A percentile compares a stretch with the other conserved stretches of the same genome.
Evolutionary conservation across 2,797 vertebrate species (phyloP).

Genomic region (Anableps anableps): DNA sequence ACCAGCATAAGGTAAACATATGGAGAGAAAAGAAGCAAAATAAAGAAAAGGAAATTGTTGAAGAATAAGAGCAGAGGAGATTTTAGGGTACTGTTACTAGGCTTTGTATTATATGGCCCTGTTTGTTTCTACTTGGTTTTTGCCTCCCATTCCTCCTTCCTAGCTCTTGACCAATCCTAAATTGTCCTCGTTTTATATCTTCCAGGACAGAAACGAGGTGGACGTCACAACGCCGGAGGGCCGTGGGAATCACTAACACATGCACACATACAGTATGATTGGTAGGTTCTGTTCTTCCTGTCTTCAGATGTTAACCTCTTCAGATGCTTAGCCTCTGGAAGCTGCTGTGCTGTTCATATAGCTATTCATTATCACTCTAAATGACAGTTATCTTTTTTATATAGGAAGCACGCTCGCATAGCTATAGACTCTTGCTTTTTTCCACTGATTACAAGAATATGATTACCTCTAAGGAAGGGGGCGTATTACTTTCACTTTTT

Average conservation of each 20-base stretch:
- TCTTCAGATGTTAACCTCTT: neutral
- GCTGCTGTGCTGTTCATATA: neutral
- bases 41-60: neutral
- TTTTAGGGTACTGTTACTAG: constrained; percentile 29
- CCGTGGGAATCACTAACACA: constrained; percentile 72
- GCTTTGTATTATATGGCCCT: constrained; percentile 55
- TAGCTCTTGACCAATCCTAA: constrained; percentile 42
- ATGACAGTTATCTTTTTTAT: constrained; percentile 4
- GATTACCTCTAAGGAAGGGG: neutral
- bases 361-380: constrained; percentile 22
- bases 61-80: constrained; percentile 25
- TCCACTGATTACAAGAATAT: neutral
- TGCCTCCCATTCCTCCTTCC: constrained; percentile 20
- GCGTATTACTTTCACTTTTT: neutral
- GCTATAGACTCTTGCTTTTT: neutral
- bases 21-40: neutral
- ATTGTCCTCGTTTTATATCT: constrained; percentile 70
- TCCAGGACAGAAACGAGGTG: constrained; percentile 65
- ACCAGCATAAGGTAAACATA: neutral
- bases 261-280: constrained; percentile 54
- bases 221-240: constrained; percentile 55
- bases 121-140: constrained; percentile 67
- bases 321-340: constrained; percentile 3
- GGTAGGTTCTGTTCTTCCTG: constrained; percentile 68
- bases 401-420: neutral